Base-by-base conservation (phyloP, 2,888 invertebrate species). In the Trichopoda pennipes region DNA sequence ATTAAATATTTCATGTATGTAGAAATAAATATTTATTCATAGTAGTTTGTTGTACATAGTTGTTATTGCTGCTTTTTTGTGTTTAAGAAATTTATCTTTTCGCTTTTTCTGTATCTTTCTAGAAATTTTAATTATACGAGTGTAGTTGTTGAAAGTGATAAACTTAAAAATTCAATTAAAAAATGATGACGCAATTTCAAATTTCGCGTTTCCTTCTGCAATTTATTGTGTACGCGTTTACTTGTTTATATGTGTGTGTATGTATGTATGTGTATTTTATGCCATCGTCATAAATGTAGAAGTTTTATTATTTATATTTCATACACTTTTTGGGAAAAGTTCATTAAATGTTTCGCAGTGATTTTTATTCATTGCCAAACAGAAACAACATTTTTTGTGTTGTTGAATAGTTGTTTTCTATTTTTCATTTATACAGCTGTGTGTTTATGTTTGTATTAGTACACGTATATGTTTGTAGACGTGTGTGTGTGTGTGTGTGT, bases 91-190 rank as follows among this genome's bases (percentile, higher is more conserved):
- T 38, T 16, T 56, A 38, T 14, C 32, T 32, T 19, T 19, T n/a
- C 58, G 16, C 2, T 17, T 47, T 63, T 4, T 58, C 42, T 44
- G 44, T 28, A 61, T 49, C 17, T 35, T 49, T 17, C n/a, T 66
- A 35, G 17, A 63, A 53, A 49, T 72, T 49, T 17, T 69, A 60
- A 12, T 35, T 77, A 8, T 56, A 61, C n/a, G n/a, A n/a, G n/a
- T 28, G 38, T 38, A 12, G 78, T 82, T 56, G 69, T 51, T 79
- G 56, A 78, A 82, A 75, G 75, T 72, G 75, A 75, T 82, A 70
- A 79, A 79, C 81, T 79, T 82, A 82, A 82, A 82, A 82, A 82
- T 82, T 82, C 81, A 82, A 82, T 82, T 82, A 82, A 82, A 38
- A 82, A 82, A 70, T 75, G 77, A 79, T 78, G 78, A 75, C 78